phyloP scores from a whole-genome alignment of 2,797 vertebrate species.

The Chiloscyllium punctatum region DNA sequence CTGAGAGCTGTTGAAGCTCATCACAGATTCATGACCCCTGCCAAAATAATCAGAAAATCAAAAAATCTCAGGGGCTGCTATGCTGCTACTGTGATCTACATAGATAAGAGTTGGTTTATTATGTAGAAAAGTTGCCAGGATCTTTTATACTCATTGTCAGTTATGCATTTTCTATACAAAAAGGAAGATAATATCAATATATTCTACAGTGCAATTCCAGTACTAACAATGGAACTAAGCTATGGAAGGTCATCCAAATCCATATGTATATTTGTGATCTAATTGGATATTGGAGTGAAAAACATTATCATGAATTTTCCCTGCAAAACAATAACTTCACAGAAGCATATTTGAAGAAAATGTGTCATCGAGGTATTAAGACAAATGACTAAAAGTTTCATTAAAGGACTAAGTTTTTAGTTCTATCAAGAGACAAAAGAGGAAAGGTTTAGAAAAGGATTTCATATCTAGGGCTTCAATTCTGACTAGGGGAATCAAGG shows the following conservation, averaged over 20 bases:
- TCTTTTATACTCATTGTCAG: background rate
- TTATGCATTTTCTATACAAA: background rate
- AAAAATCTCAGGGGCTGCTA: background rate
- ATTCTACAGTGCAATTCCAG: background rate
- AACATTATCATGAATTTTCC: background rate
- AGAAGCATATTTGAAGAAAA: background rate
- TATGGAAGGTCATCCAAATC: background rate
- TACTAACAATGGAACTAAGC: background rate
- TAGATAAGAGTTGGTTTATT: background rate
- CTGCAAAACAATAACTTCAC: background rate
- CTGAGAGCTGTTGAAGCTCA: slow-evolving; percentile 1
- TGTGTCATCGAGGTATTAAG: background rate
- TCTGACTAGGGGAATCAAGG: background rate
- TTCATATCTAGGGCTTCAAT: background rate
- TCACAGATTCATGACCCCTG: background rate
- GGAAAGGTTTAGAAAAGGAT: background rate
- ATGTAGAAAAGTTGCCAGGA: background rate
- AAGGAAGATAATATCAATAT: background rate
- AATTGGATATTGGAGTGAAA: background rate
- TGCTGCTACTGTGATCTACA: background rate
- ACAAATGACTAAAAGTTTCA: background rate
- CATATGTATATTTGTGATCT: background rate
- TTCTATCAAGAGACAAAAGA: background rate
- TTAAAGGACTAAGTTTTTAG: background rate
- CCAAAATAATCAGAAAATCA: background rate